Base-by-base conservation (phyloP, 2,888 invertebrate genomes). In the Odontothrips loti region DNA sequence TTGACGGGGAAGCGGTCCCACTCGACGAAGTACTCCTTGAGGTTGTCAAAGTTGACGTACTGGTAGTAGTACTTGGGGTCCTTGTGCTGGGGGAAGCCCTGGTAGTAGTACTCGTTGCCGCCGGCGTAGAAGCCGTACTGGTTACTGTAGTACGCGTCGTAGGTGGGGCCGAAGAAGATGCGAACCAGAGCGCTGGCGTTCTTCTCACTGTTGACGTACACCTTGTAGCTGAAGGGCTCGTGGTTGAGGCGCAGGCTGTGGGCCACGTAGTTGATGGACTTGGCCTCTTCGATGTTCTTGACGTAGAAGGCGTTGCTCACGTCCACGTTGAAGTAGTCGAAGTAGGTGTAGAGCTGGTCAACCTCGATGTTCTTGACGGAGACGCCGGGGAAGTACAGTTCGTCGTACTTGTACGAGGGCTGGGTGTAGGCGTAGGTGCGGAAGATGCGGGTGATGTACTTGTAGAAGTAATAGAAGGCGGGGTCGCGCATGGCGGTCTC, bases 401-500 rank as follows among this genome's bases (percentile, higher is more conserved):
- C 68, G 23, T 91, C 89, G 81, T 88, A 88, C 15, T 89, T 91
- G 88, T 94, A 94, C 20, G 89, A 87, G 20, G 90, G 89, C 80
- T 92, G 87, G 83, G 89, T 89, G 83, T 87, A 85, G 85, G 92
- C 92, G 89, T 91, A 93, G 79, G 91, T 89, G 83, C 88, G 87
- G 85, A 91, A 86, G 78, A 86, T 88, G 82, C 90, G 86, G 79
- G 90, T 85, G 83, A 93, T 88, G 82, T 91, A 90, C 86, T 91
- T 92, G 82, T 93, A 87, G 84, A 85, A 84, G 82, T 90, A 90
- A 86, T 92, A 94, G 90, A 93, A 93, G 79, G 92, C 89, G 34
- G 94, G 94, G 86, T 94, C 94, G 83, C 93, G 92, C 83, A 93
- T 87, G 84, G 91, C 90, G 9, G 93, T 92, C 85, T 91, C 90